phyloP scores from a whole-genome alignment of 2,113 vertebrate species.

The Zonotrichia leucophrys region DNA sequence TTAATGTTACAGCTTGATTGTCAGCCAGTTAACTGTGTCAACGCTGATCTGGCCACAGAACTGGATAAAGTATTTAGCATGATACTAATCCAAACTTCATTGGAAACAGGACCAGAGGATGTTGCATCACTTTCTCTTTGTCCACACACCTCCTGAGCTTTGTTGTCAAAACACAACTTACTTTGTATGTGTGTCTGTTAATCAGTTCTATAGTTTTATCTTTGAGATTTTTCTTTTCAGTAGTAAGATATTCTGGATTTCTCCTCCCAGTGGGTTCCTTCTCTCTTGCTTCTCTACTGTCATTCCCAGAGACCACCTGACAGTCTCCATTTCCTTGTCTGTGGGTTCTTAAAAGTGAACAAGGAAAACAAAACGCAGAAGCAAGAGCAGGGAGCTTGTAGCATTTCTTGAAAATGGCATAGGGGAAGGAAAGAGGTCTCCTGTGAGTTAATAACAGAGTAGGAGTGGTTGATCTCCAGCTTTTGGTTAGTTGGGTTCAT shows the following conservation, averaged over 20 bases:
- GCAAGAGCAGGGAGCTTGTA: not conserved
- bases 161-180: not conserved
- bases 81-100: not conserved
- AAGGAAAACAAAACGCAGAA: not conserved
- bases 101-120: not conserved
- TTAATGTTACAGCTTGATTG: not conserved
- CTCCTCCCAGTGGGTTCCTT: not conserved
- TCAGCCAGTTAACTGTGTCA: not conserved
- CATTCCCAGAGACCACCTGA: not conserved
- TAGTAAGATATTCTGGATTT: not conserved
- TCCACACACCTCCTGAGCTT: not conserved
- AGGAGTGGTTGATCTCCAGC: not conserved
- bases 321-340: not conserved
- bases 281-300: not conserved
- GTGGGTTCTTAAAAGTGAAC: not conserved
- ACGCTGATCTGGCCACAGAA: not conserved
- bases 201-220: not conserved
- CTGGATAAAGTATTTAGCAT: not conserved
- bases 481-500: not conserved
- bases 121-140: not conserved
- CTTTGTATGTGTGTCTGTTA: not conserved
- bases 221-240: not conserved
- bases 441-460: not conserved
- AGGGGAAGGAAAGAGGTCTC: not conserved
- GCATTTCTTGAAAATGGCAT: not conserved